phyloP scores from a whole-genome alignment of 2,888 invertebrate species.

The Callyntrura sp. region DNA sequence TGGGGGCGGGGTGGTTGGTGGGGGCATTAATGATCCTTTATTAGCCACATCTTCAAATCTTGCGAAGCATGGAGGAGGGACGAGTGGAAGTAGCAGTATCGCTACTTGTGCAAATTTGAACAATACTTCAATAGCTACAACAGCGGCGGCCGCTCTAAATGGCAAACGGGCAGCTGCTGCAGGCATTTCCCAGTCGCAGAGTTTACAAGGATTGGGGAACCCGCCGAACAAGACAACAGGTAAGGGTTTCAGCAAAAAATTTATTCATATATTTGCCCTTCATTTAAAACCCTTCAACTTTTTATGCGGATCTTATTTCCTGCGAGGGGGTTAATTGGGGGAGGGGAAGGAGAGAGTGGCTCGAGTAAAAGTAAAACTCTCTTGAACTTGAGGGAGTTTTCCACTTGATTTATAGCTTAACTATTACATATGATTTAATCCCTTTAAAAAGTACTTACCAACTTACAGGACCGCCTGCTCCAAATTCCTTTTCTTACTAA shows the following conservation, averaged over 20 bases:
- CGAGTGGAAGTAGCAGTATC: constrained; percentile 67
- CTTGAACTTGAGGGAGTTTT: too few species aligned
- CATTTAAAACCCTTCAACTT: too few species aligned
- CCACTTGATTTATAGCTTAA: too few species aligned
- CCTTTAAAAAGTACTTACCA: too few species aligned
- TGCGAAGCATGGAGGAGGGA: constrained; percentile 47
- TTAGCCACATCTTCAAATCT: constrained; percentile 15
- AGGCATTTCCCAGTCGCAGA: constrained; percentile 68
- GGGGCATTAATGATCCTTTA: constrained; percentile 32
- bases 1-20: too few species aligned
- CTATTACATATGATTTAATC: too few species aligned
- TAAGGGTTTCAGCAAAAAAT: too few species aligned
- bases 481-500: too few species aligned
- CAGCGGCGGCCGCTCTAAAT: constrained; percentile 47
- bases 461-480: too few species aligned
- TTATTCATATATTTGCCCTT: too few species aligned
- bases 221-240: constrained; percentile 52
- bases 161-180: constrained; percentile 44
- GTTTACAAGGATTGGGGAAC: constrained; percentile 65
- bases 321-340: constrained; percentile 18
- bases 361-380: too few species aligned
- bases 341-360: background rate
- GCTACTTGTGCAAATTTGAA: constrained; percentile 51
- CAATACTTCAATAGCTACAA: background rate
- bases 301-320: background rate